Conservation (phyloP, 2,797 vertebrate species). For the Notoglanidium macrostoma region DNA sequence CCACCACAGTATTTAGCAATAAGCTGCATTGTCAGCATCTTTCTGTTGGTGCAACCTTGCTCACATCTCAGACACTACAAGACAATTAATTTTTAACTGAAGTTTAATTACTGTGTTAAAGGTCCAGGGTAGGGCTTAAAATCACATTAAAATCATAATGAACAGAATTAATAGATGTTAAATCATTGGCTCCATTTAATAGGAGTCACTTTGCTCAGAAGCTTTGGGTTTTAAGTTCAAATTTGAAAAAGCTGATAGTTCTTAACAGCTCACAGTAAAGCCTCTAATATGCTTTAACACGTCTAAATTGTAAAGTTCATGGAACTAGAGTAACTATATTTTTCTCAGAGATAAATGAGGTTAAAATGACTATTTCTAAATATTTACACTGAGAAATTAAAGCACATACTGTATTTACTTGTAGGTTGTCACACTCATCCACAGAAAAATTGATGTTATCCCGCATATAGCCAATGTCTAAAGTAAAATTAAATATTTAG, state of each 20-base stretch:
- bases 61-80: constrained; percentile 58
- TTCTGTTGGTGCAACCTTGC: constrained; percentile 64
- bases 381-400: background rate
- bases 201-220: background rate
- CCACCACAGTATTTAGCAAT: constrained; percentile 58
- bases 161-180: background rate
- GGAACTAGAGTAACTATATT: background rate
- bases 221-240: background rate
- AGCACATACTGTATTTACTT: background rate
- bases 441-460: background rate
- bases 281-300: background rate
- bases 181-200: background rate
- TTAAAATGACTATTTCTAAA: background rate
- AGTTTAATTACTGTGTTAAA: constrained; percentile 37
- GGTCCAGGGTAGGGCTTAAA: background rate
- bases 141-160: constrained; percentile 4
- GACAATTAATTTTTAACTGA: constrained; percentile 63
- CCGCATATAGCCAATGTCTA: background rate
- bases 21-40: constrained; percentile 69
- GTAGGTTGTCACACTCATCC: background rate
- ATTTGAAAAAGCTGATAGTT: background rate
- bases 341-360: background rate
- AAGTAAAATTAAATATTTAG: background rate
- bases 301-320: background rate
- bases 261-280: background rate